Evolutionary conservation across 2,797 vertebrate genomes (phyloP), one percentile per base, ranked within the genome.

Genomic region (Hippopotamyrus pictus): DNA sequence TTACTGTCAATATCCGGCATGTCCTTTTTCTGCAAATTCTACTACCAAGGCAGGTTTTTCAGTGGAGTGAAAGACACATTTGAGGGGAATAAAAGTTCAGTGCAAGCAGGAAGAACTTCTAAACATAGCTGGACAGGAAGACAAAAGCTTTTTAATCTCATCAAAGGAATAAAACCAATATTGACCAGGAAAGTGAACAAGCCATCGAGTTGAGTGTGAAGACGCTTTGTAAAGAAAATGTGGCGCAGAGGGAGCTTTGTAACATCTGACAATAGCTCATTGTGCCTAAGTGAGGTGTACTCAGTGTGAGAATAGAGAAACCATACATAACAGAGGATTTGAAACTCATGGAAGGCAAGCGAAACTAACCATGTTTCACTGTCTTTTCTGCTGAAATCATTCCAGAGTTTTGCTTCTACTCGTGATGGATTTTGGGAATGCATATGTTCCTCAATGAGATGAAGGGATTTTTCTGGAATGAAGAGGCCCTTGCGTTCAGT

Each of bases 331-430:
- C 3, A 5, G 11, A 79, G n/a, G 62, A 88, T 29, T 25, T 17
- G 69, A 29, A 76, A 62, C 17, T 7, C 37, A 46, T 44, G 33
- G 44, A 25, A 41, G 62, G 19, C 22, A 29, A 19, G 19, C n/a
- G 6, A 11, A n/a, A 44, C 88, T 33, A 54, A 89, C 88, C 88
- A 53, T 54, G 37, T 83, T 37, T 89, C 88, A 57, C 69, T 54
- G 19, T 79, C 19, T 57, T 57, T 82, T 33, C 33, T 54, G 48
- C 19, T 41, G 46, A 83, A 51, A 25, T 48, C 51, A 7, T 53
- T 29, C 50, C 69, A 22, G 12, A 82, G 51, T 22, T 89, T 83
- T 83, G 22, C 88, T 33, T 89, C 22, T n/a, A 19, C 88, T 89
- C 25, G 48, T 12, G 19, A 33, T 83, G 50, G 48, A 89, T 33